Base-by-base conservation (phyloP, 1,140 invertebrate genomes). In the Apolygus lucorum region DNA sequence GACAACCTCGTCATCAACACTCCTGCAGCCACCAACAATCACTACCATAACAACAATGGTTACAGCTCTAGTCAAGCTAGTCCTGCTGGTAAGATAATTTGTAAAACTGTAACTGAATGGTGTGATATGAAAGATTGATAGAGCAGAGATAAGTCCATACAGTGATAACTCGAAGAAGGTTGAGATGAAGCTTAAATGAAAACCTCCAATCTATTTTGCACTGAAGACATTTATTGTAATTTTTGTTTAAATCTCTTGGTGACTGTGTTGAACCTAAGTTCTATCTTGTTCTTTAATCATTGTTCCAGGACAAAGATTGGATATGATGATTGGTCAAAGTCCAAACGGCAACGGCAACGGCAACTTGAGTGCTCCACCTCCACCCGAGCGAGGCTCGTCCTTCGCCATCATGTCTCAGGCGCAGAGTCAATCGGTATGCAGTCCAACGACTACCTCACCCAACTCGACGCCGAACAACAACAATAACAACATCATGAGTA, bases 371-470 rank as follows among this genome's bases (percentile, higher is more conserved):
- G 84, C 87, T 27, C 89, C 89, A 21, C 83, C 87, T 64, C 89
- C 89, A 22, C 89, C 89, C 0, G 87, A 90, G 78, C 84, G 90
- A 71, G 90, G 90, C 52, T 91, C 89, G 1, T 91, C 89, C 67
- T 92, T 90, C 78, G 85, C 89, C 0, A 84, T 90, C 22, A 92
- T 92, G 90, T 89, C 88, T 1, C 85, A 80, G 74, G 63, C 76
- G 25, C 68, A 72, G 34, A 42, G 29, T 71, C 73, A 21, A 71
- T 76, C 27, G 75, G 63, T 71, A 73, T 17, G 76, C 24, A 77
- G 75, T 24, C 74, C 76, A 17, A 75, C 77, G 69, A 78, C 78
- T 74, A 74, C 77, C 27, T 69, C 52, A 59, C 42, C 68, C 52
- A 28, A 62, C 29, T 62, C 59, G 34, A 27, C 28, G 54, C 66